Base-by-base conservation (phyloP, 2,797 vertebrate species). In the Alcedo atthis region DNA sequence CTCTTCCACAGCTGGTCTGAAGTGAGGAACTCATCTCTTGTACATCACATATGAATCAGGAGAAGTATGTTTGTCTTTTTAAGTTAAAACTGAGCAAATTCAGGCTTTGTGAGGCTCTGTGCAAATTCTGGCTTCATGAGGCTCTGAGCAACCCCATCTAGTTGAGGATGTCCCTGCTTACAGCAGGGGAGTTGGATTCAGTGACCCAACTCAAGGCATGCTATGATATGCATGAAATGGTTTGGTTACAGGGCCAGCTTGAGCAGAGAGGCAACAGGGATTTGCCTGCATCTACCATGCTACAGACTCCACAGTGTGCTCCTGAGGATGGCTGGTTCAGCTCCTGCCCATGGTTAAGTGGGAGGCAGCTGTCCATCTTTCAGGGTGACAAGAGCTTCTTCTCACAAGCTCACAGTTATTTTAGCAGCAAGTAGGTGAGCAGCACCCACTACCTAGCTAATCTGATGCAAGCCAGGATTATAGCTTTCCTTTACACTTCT, bases 221-320 rank as follows among this genome's bases (percentile, higher is more conserved):
- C 48, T 49, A 15, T 26, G 48, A 49, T 14, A 49, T 4, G 6
- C 10, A 17, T 3, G 11, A 54, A 30, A 49, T 48, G 40, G 35
- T 42, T 19, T 43, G 54, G 11, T 45, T 33, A 80, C 1, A 4
- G 32, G 22, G 67, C 35, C 48, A 67, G 40, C n/a, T 18, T 43
- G 22, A 62, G 40, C 48, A 76, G 53, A 87, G 74, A 85, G 77
- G 40, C 62, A 55, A 40, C 3, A 48, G 64, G 46, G 17, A 73
- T 73, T 49, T 43, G n/a, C 0, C 28, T 53, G 58, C 30, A 76
- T 25, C 25, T 48, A 35, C 22, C 6, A 0, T 1, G 2, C 15
- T 28, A 11, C 5, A 30, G 28, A n/a, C 35, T 55, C 32, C 32
- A 57, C 21, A 42, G 46, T 3, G 40, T 58, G 63, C 46, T 46